Conservation (phyloP, 2,113 vertebrate genomes). For the Bufo gargarizans region DNA sequence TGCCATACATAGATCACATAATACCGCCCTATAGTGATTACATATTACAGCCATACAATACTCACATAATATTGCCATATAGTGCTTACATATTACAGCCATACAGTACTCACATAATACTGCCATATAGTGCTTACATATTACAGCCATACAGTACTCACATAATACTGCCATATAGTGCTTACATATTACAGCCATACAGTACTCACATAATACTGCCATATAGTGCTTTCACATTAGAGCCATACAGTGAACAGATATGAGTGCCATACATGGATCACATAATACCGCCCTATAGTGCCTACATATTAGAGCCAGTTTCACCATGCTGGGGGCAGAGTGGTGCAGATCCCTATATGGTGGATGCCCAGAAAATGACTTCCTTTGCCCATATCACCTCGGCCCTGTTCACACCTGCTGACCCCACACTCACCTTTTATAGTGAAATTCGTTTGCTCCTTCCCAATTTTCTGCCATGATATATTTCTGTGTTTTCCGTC, state of each 20-base stretch:
- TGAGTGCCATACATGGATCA: background rate
- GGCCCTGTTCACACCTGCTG: background rate
- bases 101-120: background rate
- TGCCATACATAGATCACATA: no score
- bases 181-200: background rate
- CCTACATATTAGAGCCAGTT: no score
- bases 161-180: background rate
- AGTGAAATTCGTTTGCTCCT: rapidly evolving
- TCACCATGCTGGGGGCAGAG: background rate
- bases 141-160: background rate
- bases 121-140: background rate
- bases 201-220: background rate
- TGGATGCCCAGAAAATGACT: no score
- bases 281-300: background rate
- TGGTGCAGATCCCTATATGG: background rate
- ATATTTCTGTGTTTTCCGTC: background rate
- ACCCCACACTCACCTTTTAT: slow-evolving; percentile 59
- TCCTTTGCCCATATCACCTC: background rate
- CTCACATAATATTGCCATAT: no score
- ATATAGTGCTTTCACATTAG: background rate
- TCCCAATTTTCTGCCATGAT: slow-evolving; percentile 58
- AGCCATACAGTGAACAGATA: background rate
- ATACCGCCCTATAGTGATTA: no score
- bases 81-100: no score
- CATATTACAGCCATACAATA: no score